Base-by-base conservation (phyloP, 2,113 vertebrate genomes). In the Phoxinus phoxinus region DNA sequence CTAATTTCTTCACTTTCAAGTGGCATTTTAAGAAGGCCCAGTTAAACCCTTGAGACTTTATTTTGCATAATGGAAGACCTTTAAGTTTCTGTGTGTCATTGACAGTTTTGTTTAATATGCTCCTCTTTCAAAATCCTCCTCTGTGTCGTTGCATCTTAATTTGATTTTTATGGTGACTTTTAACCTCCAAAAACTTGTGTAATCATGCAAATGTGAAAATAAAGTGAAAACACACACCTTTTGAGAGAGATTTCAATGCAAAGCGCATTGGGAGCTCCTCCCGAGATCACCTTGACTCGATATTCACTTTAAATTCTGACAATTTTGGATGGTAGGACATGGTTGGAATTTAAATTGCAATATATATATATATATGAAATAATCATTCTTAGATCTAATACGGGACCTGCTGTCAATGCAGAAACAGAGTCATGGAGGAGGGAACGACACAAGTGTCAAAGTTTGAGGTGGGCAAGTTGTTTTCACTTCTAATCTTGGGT, bases 401-500 rank as follows among this genome's bases (percentile, higher is more conserved):
- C 21, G 6, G n/a, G 56, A 59, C 56, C 8, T 61, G 9, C 59
- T 25, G 10, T 10, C n/a, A 21, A 1, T 56, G 51, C 19, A 23
- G 67, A 35, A 23, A 13, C 5, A n/a, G 23, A 46, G 41, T 6
- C 37, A 46, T 13, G 21, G 10, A 63, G 9, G 10, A 63, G 19
- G 19, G 21, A 12, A 12, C 25, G 12, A 17, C 23, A 35, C 65
- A 15, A 35, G 13, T 69, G 65, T 32, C 27, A 5, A 53, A 30
- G 3, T 19, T 84, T 32, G 27, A 72, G 51, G 17, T 82, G 41
- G 61, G 27, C 21, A 61, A 44, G 41, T n/a, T 10, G 61, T 25
- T n/a, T 86, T n/a, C 21, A 56, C 44, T 74, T 58, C 35, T 73
- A 86, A 75, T 77, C 69, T 72, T 32, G 15, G 61, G 67, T 84